These are phyloP conservation scores for Astropecten irregularis DNA, from an alignment of 53 echinoderm and acorn worm species.

Conservation along the genomic window DNA sequence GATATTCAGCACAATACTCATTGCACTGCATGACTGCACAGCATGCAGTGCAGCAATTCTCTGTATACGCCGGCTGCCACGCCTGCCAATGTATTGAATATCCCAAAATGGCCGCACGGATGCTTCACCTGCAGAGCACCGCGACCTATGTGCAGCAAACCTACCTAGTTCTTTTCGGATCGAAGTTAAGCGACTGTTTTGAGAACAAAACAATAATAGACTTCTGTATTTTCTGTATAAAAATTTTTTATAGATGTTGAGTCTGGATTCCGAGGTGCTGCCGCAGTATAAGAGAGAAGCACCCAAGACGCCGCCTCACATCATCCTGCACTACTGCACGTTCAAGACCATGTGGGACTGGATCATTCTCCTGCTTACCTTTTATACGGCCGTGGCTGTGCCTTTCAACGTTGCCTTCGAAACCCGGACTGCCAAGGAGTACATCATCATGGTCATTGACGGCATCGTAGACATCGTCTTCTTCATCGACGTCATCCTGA, in stretches of 20 bases:
- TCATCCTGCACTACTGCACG: constrained; percentile 96
- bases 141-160: too few relatives aligned
- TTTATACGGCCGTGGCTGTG: constrained; percentile 99
- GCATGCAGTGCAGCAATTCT: too few relatives aligned
- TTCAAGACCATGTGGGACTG: constrained; percentile 99
- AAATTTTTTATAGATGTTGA: constrained; percentile 97
- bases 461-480: constrained; percentile 99
- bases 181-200: too few relatives aligned
- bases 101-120: too few relatives aligned
- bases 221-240: too few relatives aligned
- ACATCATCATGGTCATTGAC: constrained; percentile 90
- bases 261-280: constrained; percentile 90
- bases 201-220: too few relatives aligned
- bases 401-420: constrained; percentile 98
- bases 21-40: too few relatives aligned
- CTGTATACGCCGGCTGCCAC: too few relatives aligned
- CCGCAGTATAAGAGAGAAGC: constrained; percentile 99
- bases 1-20: too few relatives aligned
- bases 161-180: too few relatives aligned
- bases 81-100: too few relatives aligned
- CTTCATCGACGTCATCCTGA: constrained; percentile 97
- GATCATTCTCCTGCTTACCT: constrained; percentile 89
- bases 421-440: constrained; percentile 67
- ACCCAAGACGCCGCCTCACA: constrained; percentile 99
- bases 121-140: too few relatives aligned